A percentile compares a stretch with the other conserved stretches of the same genome.
Conservation (phyloP, 2,888 invertebrate species). For the Hyalella azteca region DNA sequence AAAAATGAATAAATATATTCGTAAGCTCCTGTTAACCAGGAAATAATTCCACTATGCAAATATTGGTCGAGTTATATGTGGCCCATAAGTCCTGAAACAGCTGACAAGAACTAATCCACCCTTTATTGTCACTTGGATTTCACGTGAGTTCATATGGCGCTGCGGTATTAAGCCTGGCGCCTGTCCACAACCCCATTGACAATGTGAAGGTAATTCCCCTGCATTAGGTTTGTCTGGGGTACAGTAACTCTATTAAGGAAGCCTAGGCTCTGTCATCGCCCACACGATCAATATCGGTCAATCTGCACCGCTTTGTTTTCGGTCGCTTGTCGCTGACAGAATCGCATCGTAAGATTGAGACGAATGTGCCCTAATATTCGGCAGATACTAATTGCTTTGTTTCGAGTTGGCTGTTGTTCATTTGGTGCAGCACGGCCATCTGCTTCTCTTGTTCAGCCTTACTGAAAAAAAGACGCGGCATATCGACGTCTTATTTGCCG, state of each 20-base stretch:
- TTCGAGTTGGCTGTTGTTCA: neutral
- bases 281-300: neutral
- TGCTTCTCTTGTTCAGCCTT: too few species aligned
- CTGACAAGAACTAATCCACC: too few species aligned
- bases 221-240: neutral
- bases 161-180: too few species aligned
- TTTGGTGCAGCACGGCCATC: neutral
- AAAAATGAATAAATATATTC: too few species aligned
- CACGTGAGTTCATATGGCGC: too few species aligned
- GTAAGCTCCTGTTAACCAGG: too few species aligned
- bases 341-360: constrained; percentile 24
- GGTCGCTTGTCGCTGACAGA: constrained; percentile 22
- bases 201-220: neutral
- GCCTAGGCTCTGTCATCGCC: constrained; percentile 21
- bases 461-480: too few species aligned
- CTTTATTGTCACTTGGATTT: too few species aligned
- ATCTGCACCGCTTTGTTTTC: constrained; percentile 1
- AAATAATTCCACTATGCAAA: too few species aligned
- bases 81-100: too few species aligned
- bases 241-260: constrained; percentile 24
- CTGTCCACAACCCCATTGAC: neutral
- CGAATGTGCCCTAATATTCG: constrained; percentile 21
- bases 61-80: too few species aligned
- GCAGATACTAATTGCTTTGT: constrained; percentile 31
- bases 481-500: too few species aligned